Evolutionary conservation across 1,140 invertebrate species (phyloP), one percentile per base, ranked within the genome.

Genomic region (Aethina tumida): DNA sequence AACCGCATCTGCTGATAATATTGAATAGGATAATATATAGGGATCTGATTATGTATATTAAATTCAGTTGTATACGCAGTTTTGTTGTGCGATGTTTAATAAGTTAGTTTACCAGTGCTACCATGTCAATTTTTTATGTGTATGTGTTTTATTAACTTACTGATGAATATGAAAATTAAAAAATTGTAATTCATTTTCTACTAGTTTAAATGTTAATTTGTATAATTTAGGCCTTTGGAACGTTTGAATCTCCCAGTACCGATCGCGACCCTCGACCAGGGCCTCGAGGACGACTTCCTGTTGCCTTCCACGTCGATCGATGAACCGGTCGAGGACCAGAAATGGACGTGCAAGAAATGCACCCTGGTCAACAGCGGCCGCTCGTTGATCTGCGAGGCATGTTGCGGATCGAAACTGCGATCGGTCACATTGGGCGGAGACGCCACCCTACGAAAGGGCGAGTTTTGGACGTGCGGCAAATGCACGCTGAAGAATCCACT

Each of bases 281-380:
- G 61, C 35, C 47, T 70, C 31, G 65, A 70, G 25, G 66, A 67
- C 33, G 66, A 69, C 51, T 68, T 68, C 53, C 67, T 69, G 43
- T 25, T 62, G 47, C 44, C 41, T 68, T 14, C 55, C 67, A 33
- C 59, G 60, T 53, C 56, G 33, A 10, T 24, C 6, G 18, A 10
- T 5, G 19, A 38, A 34, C 32, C 32, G 18, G 28, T 20, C 16
- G 56, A 52, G 16, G 58, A 59, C n/a, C 63, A 73, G 24, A 71
- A 74, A 10, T 93, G 89, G 88, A 81, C 82, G 4, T 92, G 89
- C 58, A 77, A 78, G 45, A 88, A 88, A 53, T 92, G 88, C 59
- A 92, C 88, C 1, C 66, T 92, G 27, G 70, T 89, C 2, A 92
- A 92, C 64, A 71, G 75, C 13, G 68, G 69, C 1, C 64, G 68